Conservation (phyloP, 2,113 vertebrate species). For the Oenanthe melanoleuca region DNA sequence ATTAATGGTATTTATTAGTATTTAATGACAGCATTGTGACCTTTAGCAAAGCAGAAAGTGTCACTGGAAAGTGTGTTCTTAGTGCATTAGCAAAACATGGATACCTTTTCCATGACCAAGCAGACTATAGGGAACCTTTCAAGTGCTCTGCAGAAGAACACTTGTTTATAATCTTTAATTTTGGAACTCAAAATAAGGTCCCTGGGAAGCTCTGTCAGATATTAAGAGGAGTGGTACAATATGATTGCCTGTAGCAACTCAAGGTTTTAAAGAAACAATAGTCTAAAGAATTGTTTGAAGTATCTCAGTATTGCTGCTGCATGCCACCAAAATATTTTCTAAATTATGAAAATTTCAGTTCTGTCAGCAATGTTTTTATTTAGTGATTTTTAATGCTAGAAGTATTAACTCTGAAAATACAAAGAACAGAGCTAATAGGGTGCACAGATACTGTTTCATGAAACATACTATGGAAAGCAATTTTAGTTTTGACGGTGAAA, state of each 20-base stretch:
- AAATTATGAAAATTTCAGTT: neutral
- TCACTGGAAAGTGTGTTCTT: neutral
- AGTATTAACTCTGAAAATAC: neutral
- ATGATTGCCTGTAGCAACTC: neutral
- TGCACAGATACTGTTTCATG: neutral
- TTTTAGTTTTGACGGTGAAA: neutral
- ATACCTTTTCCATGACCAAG: neutral
- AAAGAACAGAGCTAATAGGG: neutral
- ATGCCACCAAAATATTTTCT: neutral
- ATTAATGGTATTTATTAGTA: neutral
- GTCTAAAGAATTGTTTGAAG: neutral
- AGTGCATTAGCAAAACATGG: neutral
- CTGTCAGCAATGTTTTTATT: neutral
- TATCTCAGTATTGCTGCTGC: neutral
- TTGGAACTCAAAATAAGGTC: neutral
- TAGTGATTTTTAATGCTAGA: neutral
- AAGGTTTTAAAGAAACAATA: neutral
- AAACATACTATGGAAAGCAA: neutral
- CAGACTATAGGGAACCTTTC: neutral
- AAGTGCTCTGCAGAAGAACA: neutral
- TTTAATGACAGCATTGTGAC: neutral
- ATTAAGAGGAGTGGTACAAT: neutral
- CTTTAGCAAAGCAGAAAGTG: neutral
- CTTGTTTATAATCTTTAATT: neutral
- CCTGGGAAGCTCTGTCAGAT: neutral